Conservation (phyloP, 2,797 vertebrate genomes). For the Aulostomus chinensis region DNA sequence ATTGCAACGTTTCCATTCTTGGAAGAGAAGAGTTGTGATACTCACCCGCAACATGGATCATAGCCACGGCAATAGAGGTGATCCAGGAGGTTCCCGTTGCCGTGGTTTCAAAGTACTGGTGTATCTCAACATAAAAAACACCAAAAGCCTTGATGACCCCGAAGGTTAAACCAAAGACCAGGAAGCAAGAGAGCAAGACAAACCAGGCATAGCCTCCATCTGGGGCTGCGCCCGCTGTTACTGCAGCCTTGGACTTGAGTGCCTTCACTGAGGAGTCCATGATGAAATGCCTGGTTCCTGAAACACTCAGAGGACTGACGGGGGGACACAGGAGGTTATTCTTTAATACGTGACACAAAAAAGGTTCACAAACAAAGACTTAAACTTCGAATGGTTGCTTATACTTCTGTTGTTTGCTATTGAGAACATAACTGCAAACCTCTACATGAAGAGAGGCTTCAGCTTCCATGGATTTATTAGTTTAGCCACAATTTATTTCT, state of each 20-base stretch:
- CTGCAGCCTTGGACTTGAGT: neutral
- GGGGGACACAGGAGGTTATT: neutral
- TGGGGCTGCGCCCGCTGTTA: slow-evolving; percentile 1
- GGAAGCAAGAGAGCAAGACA: slow-evolving; percentile 67
- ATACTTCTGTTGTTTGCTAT: too few species aligned
- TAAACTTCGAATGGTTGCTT: too few species aligned
- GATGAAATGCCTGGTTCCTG: neutral
- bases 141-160: slow-evolving; percentile 73
- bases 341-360: too few species aligned
- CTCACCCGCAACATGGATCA: slow-evolving; percentile 65
- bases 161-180: slow-evolving; percentile 71
- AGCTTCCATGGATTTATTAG: too few species aligned
- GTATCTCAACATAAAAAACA: slow-evolving; percentile 71
- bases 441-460: too few species aligned
- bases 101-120: slow-evolving; percentile 64
- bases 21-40: slow-evolving; percentile 9
- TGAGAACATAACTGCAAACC: too few species aligned
- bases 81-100: slow-evolving; percentile 73
- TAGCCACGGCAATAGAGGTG: slow-evolving; percentile 68
- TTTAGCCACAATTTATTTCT: too few species aligned
- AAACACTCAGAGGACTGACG: slow-evolving; percentile 1
- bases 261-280: slow-evolving; percentile 48
- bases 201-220: slow-evolving; percentile 71
- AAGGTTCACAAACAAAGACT: too few species aligned
- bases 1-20: too few species aligned